Evolutionary conservation across 2,888 invertebrate species (phyloP), one percentile per base, ranked within the genome.

Genomic region (Julus scandinavius): DNA sequence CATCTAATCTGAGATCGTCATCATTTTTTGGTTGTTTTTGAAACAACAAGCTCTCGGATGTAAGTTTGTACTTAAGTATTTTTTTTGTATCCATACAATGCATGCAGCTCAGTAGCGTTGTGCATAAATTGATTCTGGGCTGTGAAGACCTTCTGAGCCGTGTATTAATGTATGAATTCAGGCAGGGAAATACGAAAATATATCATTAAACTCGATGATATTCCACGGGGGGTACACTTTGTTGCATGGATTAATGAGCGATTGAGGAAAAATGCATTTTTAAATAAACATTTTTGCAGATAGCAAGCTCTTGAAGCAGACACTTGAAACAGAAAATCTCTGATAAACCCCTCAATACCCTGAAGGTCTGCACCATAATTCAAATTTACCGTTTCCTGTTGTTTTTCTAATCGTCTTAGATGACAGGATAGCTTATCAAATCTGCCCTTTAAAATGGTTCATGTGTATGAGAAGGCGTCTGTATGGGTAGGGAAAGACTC

Each of bases 111-210:
- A 17, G n/a, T 63, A 13, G 13, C 80, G 4, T 17, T 80, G 13
- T 38, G 80, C 11, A 80, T 38, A 9, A 11, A 80, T 29, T 29
- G 13, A 80, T 38, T 80, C 13, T 80, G 6, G 20, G 63, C 20
- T 63, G n/a, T 20, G 63, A 63, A 63, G 63, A n/a, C 20, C 63
- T 63, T 20, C 63, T 63, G 63, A 63, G n/a, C 63, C 63, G 63
- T 63, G 63, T 63, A 63, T 63, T 63, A 63, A 63, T n/a, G 4
- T 63, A 63, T n/a, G 20, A n/a, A 63, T n/a, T 63, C 63, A 63
- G 63, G 63, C 63, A 20, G 20, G 17, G 63, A 63, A 63, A 63
- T n/a, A 6, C n/a, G 20, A 63, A 63, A 63, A 63, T 63, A 63
- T 63, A 63, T 63, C 63, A 63, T 63, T 63, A 63, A 63, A 20